Base-by-base conservation (phyloP, 2,113 vertebrate species). In the Spilogale gracilis region DNA sequence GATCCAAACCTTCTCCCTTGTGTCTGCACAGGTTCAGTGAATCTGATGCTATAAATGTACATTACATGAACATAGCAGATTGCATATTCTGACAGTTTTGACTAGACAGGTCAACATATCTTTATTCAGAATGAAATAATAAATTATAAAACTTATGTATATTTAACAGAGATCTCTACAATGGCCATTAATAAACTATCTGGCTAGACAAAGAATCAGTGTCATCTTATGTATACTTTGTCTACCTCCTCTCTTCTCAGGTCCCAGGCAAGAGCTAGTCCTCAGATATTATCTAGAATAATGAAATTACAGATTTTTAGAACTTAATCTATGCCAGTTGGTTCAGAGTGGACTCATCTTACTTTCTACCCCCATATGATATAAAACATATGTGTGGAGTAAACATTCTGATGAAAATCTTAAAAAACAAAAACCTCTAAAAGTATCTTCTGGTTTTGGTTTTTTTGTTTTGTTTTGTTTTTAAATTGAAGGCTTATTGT, bases 71-170 rank as follows among this genome's bases (percentile, higher is more conserved):
- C 12, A 5, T 17, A n/a, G 2, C 20, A 94, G 3, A 60, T n/a
- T 86, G 16, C 2, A n/a, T 71, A 73, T 65, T 30, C 27, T 96
- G 32, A 89, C 10, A 89, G 2, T 93, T 63, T 78, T 92, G 52
- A 45, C 27, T 69, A 76, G 3, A 63, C 54, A 74, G 10, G 5
- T 74, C 54, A 85, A 81, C 6, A 69, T 1, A 25, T 32, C 8
- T 60, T 91, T 91, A 80, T n/a, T 85, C 16, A 91, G 13, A 85
- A 65, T 81, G 4, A 87, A 90, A 56, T 56, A 91, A 96, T 89
- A 20, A 12, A 56, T 79, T 50, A 32, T 60, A 61, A 61, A 5
- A 2, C 20, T 23, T 45, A 18, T 93, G 10, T 12, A 79, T 89
- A 85, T 73, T n/a, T 3, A 25, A 58, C 1, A 84, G 11, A 17